Evolutionary conservation across 2,888 invertebrate genomes (phyloP).

Genomic region (Clivina fossor): DNA sequence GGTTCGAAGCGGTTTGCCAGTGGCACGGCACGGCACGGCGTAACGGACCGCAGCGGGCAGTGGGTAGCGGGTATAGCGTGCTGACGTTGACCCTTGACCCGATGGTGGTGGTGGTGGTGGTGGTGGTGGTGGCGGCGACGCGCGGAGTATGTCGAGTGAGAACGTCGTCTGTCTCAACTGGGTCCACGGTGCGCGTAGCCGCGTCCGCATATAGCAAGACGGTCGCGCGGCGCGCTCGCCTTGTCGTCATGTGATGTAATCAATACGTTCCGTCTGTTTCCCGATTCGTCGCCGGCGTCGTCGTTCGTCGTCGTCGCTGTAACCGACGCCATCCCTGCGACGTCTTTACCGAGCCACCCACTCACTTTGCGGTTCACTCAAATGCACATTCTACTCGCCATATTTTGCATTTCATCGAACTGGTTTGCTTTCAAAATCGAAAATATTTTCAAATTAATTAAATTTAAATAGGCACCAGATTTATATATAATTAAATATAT

Average conservation of each 20-base stretch:
- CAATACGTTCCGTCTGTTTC: slow-evolving; percentile 26
- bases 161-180: slow-evolving; percentile 2
- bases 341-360: too few relatives aligned
- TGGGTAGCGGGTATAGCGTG: too few relatives aligned
- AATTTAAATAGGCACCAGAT: too few relatives aligned
- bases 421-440: too few relatives aligned
- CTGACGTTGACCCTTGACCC: slow-evolving; percentile 33
- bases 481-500: too few relatives aligned
- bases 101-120: slow-evolving; percentile 10
- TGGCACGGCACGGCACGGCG: slow-evolving; percentile 48
- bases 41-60: slow-evolving; percentile 53
- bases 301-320: too few relatives aligned
- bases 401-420: too few relatives aligned
- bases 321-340: too few relatives aligned
- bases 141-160: neutral
- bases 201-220: slow-evolving; percentile 16
- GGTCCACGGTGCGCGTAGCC: slow-evolving; percentile 8
- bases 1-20: slow-evolving; percentile 47
- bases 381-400: too few relatives aligned
- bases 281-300: slow-evolving; percentile 21
- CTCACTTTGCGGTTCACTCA: too few relatives aligned
- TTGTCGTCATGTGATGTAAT: slow-evolving; percentile 31
- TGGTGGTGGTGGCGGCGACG: slow-evolving; percentile 2
- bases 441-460: too few relatives aligned
- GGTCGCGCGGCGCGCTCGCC: slow-evolving; percentile 17